phyloP scores from a whole-genome alignment of 2,888 invertebrate species.

The Xestobium rufovillosum region DNA sequence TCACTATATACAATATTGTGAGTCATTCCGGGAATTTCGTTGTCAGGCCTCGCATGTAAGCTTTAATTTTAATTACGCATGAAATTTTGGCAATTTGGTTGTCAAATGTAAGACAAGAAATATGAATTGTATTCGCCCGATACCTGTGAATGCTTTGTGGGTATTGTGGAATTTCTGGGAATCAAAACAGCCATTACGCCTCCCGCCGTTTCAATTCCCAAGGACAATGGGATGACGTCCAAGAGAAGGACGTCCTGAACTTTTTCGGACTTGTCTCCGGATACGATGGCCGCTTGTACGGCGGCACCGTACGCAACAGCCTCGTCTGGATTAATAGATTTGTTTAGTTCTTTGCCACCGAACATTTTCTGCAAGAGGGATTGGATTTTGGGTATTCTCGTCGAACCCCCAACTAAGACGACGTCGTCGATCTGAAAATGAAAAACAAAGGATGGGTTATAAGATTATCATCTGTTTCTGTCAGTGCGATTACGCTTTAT shows the following conservation, averaged over 20 bases:
- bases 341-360: conserved; percentile 55
- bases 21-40: no score
- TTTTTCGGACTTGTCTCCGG: conserved; percentile 48
- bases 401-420: conserved; percentile 59
- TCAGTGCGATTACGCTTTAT: no score
- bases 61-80: no score
- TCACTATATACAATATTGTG: no score
- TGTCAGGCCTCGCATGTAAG: no score
- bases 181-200: conserved; percentile 65
- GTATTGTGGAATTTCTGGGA: conserved; percentile 59
- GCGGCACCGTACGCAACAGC: conserved; percentile 64
- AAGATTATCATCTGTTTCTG: no score
- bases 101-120: conserved; percentile 1
- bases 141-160: conserved; percentile 52
- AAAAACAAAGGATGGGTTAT: conserved; percentile 7
- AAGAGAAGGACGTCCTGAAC: conserved; percentile 58
- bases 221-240: conserved; percentile 58
- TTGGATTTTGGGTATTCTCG: conserved; percentile 62
- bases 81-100: no score
- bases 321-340: conserved; percentile 66
- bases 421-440: conserved; percentile 46
- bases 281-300: conserved; percentile 55
- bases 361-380: conserved; percentile 50
- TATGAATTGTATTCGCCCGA: conserved; percentile 4
- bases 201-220: conserved; percentile 65